phyloP scores from a whole-genome alignment of 1,140 invertebrate species.

The Aphelenchoides avenae region DNA sequence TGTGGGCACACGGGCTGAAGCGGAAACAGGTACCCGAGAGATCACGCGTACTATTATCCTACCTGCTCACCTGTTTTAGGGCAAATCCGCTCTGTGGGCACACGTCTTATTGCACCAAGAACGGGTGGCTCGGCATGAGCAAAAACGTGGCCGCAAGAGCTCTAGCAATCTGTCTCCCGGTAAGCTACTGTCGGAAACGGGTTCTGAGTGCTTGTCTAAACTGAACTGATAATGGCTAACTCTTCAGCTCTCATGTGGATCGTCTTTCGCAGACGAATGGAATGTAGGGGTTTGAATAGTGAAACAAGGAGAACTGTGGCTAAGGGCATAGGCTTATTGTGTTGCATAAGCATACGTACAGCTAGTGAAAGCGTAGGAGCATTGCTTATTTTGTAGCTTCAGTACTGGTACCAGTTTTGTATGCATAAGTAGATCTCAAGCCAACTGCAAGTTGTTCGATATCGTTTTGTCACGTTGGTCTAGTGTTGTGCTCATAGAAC shows the following conservation, averaged over 20 bases:
- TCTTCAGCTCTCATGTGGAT: conserved; percentile 52
- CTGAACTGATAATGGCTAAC: no score
- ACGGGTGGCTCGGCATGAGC: conserved; percentile 31
- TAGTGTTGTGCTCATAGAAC: conserved; percentile 11
- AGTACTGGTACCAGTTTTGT: neutral
- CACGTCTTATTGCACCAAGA: conserved; percentile 51
- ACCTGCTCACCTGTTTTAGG: conserved; percentile 24
- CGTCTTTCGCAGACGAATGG: conserved; percentile 49
- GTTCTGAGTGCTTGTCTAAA: no score
- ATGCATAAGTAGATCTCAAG: neutral
- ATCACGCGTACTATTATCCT: conserved; percentile 9
- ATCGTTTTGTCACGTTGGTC: conserved; percentile 38
- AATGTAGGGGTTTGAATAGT: conserved; percentile 53
- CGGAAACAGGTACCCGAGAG: conserved; percentile 78
- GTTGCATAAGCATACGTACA: no score
- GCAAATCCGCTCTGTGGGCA: conserved; percentile 57
- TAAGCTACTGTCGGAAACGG: conserved; percentile 26
- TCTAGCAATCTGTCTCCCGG: conserved; percentile 31
- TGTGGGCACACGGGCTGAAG: conserved; percentile 94
- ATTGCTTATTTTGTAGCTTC: conserved; percentile 16
- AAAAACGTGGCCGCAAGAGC: conserved; percentile 7
- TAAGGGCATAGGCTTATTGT: no score
- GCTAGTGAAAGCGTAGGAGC: no score
- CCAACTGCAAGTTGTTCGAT: neutral
- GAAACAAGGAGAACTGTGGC: conserved; percentile 2